phyloP scores from a whole-genome alignment of 2,797 vertebrate species.

The Petrocephalus schoutedeni region DNA sequence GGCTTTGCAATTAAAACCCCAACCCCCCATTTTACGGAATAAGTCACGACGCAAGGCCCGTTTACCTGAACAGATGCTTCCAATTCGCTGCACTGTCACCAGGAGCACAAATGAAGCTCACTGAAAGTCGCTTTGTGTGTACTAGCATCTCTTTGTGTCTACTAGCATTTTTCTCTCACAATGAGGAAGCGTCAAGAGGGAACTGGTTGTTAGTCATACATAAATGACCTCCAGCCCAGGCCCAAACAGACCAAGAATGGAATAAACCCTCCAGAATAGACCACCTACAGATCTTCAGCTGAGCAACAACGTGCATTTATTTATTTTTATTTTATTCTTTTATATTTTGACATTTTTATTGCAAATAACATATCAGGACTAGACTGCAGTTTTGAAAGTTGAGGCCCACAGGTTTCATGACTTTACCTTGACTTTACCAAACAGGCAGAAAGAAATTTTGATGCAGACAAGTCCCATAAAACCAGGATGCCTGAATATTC shows the following conservation, averaged over 20 bases:
- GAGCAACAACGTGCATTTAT: too few relatives aligned
- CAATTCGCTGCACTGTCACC: conserved; percentile 47
- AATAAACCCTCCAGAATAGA: background rate
- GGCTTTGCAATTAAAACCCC: conserved; percentile 46
- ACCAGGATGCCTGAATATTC: background rate
- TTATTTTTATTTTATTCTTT: background rate
- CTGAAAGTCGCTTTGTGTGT: conserved; percentile 54
- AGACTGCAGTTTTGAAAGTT: background rate
- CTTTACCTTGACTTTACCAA: too few relatives aligned
- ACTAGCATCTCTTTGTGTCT: conserved; percentile 39
- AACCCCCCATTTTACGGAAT: conserved; percentile 55
- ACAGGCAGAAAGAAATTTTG: background rate
- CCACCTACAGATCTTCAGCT: background rate
- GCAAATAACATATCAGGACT: background rate
- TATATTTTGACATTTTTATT: background rate
- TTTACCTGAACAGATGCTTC: conserved; percentile 56
- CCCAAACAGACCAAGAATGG: background rate
- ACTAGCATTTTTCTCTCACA: background rate
- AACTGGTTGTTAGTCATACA: background rate
- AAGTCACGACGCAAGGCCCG: conserved; percentile 44
- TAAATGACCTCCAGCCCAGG: background rate
- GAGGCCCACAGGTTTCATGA: background rate
- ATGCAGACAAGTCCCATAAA: background rate
- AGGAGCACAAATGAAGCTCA: conserved; percentile 53
- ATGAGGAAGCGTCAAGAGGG: background rate